phyloP scores from a whole-genome alignment of 2,797 vertebrate genomes.

The Eremophila alpestris region DNA sequence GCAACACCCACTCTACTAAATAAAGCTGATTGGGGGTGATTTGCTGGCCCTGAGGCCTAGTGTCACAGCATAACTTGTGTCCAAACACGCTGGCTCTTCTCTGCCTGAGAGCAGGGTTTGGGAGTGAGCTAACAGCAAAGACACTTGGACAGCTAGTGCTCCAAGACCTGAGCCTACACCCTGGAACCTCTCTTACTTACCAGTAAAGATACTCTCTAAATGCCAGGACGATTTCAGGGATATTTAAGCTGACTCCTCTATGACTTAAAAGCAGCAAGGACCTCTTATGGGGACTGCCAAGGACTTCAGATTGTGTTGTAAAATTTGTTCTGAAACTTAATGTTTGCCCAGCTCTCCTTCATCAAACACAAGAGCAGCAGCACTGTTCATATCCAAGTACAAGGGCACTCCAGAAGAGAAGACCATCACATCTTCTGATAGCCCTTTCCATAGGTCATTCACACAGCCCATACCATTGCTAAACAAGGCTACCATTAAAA shows the following conservation, averaged over 20 bases:
- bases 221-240: neutral
- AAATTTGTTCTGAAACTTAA: neutral
- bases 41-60: neutral
- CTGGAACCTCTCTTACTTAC: neutral
- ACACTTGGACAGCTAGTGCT: neutral
- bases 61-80: slow-evolving; percentile 16
- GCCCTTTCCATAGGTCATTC: neutral
- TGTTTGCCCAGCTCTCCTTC: neutral
- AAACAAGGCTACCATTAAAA: neutral
- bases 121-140: neutral
- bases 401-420: neutral
- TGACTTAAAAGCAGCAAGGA: neutral
- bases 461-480: neutral
- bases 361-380: neutral
- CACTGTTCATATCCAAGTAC: neutral
- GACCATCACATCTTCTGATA: neutral
- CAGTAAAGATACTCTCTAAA: neutral
- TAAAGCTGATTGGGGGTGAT: neutral
- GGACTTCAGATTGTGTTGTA: neutral
- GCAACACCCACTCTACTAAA: slow-evolving; percentile 32
- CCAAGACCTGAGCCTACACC: neutral
- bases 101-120: neutral
- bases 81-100: neutral
- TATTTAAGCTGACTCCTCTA: neutral
- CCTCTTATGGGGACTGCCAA: neutral